A percentile compares a stretch with the other conserved stretches of the same genome.
These are phyloP conservation scores for Ditylenchus dipsaci DNA, from an alignment of 1,140 invertebrate genomes.

Conservation along the genomic window DNA sequence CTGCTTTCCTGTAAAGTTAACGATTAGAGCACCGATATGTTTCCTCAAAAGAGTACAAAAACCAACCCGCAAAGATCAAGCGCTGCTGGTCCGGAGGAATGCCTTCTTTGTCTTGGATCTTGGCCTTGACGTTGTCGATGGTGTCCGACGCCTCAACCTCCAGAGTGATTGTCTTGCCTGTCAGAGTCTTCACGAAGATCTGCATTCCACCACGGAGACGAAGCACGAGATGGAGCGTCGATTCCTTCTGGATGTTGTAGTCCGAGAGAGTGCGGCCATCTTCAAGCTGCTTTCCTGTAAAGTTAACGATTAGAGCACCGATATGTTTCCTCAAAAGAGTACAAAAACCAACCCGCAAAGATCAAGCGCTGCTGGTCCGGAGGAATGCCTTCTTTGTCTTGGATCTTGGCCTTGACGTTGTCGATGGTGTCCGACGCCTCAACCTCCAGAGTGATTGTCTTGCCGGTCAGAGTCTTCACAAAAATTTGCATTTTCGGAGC, in stretches of 20 bases:
- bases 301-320: too few species aligned
- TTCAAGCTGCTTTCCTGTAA: slow-evolving; percentile 47
- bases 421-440: slow-evolving; percentile 64
- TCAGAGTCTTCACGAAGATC: slow-evolving; percentile 62
- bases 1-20: slow-evolving; percentile 44
- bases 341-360: slow-evolving; percentile 30
- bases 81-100: slow-evolving; percentile 63
- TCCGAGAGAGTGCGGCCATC: slow-evolving; percentile 61
- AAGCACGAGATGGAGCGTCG: slow-evolving; percentile 65
- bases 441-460: slow-evolving; percentile 60
- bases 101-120: slow-evolving; percentile 65
- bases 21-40: too few species aligned
- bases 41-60: too few species aligned
- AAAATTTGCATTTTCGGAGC: slow-evolving; percentile 60
- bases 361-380: slow-evolving; percentile 62
- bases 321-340: too few species aligned
- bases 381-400: slow-evolving; percentile 64
- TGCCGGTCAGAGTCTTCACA: slow-evolving; percentile 62
- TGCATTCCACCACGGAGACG: slow-evolving; percentile 70
- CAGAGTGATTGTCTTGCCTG: slow-evolving; percentile 61
- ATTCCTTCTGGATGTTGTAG: slow-evolving; percentile 73
- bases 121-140: slow-evolving; percentile 64
- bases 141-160: slow-evolving; percentile 62
- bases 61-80: slow-evolving; percentile 50
- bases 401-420: slow-evolving; percentile 64